phyloP scores from a whole-genome alignment of 2,113 vertebrate species.

The Megatriorchis doriae region DNA sequence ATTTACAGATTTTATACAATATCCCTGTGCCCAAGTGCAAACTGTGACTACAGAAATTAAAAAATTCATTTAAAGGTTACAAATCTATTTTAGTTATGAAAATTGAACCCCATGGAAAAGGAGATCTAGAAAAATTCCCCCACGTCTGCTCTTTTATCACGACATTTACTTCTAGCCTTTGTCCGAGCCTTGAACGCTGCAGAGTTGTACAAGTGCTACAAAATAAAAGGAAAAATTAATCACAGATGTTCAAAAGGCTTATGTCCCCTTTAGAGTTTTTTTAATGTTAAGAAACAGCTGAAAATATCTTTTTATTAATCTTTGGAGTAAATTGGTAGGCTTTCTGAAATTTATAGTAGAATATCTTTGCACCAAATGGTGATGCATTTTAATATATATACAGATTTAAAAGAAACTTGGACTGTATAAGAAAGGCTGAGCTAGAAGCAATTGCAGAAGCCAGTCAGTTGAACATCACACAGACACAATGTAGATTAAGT shows the following conservation, averaged over 20 bases:
- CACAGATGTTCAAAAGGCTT: neutral
- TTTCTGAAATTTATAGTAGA: neutral
- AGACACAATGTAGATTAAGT: rapidly evolving
- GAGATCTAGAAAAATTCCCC: conserved; percentile 87
- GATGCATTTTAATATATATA: neutral
- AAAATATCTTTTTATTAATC: neutral
- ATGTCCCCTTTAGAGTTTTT: neutral
- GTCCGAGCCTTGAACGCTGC: conserved; percentile 97
- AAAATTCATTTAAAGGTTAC: conserved; percentile 19
- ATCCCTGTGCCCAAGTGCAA: neutral
- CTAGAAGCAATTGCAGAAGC: neutral
- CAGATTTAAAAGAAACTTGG: neutral
- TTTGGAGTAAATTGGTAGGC: neutral
- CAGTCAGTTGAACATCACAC: neutral
- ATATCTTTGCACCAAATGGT: neutral
- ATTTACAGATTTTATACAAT: conserved; percentile 40
- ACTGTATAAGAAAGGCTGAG: neutral
- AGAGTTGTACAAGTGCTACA: conserved; percentile 94
- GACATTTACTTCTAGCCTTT: conserved; percentile 94
- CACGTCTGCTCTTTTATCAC: conserved; percentile 95
- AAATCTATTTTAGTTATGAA: neutral
- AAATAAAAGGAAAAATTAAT: neutral
- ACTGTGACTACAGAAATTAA: neutral
- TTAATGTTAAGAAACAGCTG: neutral
- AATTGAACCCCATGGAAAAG: neutral